Evolutionary conservation across 2,113 vertebrate species (phyloP).

Genomic region (Myxocyprinus asiaticus): DNA sequence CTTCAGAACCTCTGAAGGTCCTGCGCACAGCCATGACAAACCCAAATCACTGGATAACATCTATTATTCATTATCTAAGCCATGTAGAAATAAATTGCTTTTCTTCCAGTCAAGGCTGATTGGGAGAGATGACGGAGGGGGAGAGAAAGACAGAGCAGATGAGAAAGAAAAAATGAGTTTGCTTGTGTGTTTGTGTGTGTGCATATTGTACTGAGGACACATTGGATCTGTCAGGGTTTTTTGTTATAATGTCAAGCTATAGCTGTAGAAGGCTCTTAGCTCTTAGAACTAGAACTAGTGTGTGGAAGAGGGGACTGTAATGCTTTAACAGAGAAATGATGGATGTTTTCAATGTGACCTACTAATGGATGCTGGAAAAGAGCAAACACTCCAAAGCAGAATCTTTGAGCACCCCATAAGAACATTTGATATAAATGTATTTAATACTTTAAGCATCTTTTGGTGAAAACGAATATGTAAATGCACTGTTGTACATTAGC

Average conservation of each 20-base stretch:
- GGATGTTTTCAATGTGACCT: neutral
- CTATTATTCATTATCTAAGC: conserved; percentile 65
- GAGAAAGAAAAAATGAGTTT: neutral
- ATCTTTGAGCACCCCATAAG: neutral
- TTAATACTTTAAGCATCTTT: neutral
- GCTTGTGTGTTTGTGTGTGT: conserved; percentile 5
- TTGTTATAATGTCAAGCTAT: conserved; percentile 40
- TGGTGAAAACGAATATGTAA: conserved; percentile 13
- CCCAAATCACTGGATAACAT: conserved; percentile 61
- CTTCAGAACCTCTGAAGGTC: conserved; percentile 65
- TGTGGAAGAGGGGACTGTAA: conserved; percentile 11
- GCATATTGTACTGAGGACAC: conserved; percentile 26
- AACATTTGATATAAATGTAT: neutral
- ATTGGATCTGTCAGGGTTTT: conserved; percentile 40
- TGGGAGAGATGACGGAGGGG: conserved; percentile 26
- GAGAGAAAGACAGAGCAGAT: conserved; percentile 21
- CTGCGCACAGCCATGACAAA: conserved; percentile 64
- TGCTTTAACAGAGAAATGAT: neutral
- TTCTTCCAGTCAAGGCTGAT: conserved; percentile 53
- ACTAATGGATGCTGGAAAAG: conserved; percentile 8
- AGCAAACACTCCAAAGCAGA: neutral
- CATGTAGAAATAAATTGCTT: conserved; percentile 62
- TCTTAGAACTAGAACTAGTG: conserved; percentile 4
- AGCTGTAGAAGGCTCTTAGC: conserved; percentile 36
- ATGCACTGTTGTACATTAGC: conserved; percentile 4